Conservation (phyloP, 1,140 invertebrate species). For the Oncopeltus fasciatus region DNA sequence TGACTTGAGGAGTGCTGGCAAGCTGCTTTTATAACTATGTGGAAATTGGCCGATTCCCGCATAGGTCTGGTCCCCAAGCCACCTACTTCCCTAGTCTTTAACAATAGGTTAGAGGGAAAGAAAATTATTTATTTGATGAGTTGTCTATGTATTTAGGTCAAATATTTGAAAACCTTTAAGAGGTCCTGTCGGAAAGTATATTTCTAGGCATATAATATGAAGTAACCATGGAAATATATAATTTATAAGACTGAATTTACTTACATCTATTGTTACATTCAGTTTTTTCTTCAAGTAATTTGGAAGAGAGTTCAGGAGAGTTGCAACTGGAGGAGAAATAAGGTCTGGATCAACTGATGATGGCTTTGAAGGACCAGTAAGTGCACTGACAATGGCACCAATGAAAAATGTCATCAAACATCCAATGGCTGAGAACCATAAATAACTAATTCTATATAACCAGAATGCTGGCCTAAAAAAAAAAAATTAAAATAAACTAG, state of each 20-base stretch:
- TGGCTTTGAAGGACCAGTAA: conserved; percentile 43
- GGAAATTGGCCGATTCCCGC: no score
- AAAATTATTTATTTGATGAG: no score
- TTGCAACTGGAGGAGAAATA: conserved; percentile 35
- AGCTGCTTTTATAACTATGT: no score
- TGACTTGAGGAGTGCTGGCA: no score
- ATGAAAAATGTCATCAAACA: conserved; percentile 50
- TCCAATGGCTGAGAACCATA: conserved; percentile 69
- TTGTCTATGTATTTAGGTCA: no score
- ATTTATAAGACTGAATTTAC: not conserved
- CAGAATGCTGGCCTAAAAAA: conserved; percentile 27
- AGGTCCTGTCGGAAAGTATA: no score
- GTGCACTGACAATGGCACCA: conserved; percentile 52
- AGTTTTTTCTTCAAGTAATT: conserved; percentile 17
- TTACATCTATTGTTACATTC: not conserved
- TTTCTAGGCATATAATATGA: no score
- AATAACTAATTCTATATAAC: conserved; percentile 50
- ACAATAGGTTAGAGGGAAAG: no score
- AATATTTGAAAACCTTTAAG: no score
- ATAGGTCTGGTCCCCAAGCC: no score
- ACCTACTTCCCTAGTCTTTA: no score
- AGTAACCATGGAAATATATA: not conserved
- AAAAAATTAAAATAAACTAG: no score
- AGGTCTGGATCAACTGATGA: conserved; percentile 36
- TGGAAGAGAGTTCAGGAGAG: conserved; percentile 16